A percentile compares a stretch with the other conserved stretches of the same genome.
phyloP scores from a whole-genome alignment of 2,797 vertebrate genomes.

The Neopelma chrysocephalum region DNA sequence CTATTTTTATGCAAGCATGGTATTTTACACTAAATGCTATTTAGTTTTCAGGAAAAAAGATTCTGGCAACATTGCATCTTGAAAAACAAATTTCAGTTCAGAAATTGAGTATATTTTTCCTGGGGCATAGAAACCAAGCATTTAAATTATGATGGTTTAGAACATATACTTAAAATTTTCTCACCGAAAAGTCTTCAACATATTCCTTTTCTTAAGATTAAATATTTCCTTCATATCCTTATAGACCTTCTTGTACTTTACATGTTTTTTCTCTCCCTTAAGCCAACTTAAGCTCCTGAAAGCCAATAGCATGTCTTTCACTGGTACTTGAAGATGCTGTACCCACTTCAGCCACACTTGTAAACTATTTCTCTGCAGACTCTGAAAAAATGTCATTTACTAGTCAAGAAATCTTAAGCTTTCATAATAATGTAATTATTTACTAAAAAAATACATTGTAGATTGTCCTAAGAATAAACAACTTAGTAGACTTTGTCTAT shows the following conservation, averaged over 20 bases:
- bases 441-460: background rate
- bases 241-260: background rate
- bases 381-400: background rate
- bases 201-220: background rate
- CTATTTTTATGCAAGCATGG: background rate
- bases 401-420: background rate
- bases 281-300: background rate
- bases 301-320: background rate
- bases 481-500: background rate
- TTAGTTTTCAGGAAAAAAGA: background rate
- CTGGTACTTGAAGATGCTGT: background rate
- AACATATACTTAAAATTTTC: background rate
- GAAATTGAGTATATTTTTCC: background rate
- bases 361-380: background rate
- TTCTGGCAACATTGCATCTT: background rate
- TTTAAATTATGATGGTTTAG: background rate
- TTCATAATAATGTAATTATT: background rate
- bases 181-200: background rate
- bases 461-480: background rate
- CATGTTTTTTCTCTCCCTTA: background rate
- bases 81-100: background rate
- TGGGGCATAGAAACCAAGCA: background rate
- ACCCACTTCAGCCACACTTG: background rate
- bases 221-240: background rate
- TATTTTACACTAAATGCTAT: background rate